phyloP scores from a whole-genome alignment of 1,140 invertebrate species.

The Daktulosphaira vitifoliae region DNA sequence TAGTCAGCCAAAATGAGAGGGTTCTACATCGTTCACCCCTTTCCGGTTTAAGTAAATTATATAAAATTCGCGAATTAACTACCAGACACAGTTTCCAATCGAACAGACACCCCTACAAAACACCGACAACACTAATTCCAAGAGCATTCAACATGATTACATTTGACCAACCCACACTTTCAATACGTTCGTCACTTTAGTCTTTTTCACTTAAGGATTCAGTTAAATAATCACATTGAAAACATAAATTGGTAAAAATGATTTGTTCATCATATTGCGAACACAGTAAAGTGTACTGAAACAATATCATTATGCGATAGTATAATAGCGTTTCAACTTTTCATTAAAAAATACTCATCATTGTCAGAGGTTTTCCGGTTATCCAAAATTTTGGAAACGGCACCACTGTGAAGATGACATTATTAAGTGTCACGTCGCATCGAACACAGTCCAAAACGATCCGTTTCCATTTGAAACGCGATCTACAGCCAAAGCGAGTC shows the following conservation, averaged over 20 bases:
- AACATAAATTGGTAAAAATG: slow-evolving; percentile 4
- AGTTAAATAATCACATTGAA: background rate
- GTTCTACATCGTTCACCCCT: slow-evolving; percentile 31
- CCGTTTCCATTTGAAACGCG: slow-evolving; percentile 1
- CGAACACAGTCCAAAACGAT: no score
- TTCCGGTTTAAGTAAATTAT: slow-evolving; percentile 33
- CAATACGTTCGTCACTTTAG: no score
- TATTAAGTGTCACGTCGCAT: no score
- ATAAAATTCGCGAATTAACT: slow-evolving; percentile 33
- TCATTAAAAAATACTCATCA: no score
- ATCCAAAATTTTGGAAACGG: no score
- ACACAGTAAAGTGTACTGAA: no score
- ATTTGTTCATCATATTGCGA: no score
- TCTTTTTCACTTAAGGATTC: slow-evolving; percentile 1
- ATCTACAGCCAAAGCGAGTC: background rate
- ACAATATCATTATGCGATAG: no score
- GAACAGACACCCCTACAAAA: slow-evolving; percentile 23
- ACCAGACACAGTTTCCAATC: slow-evolving; percentile 31
- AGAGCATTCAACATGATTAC: slow-evolving; percentile 27
- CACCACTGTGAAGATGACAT: no score
- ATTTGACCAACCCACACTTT: background rate
- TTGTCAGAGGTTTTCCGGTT: no score
- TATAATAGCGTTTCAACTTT: no score
- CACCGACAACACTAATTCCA: slow-evolving; percentile 30
- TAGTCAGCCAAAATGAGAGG: slow-evolving; percentile 31